Evolutionary conservation across 2,113 vertebrate species (phyloP).

Genomic region (Tonatia bakeri): DNA sequence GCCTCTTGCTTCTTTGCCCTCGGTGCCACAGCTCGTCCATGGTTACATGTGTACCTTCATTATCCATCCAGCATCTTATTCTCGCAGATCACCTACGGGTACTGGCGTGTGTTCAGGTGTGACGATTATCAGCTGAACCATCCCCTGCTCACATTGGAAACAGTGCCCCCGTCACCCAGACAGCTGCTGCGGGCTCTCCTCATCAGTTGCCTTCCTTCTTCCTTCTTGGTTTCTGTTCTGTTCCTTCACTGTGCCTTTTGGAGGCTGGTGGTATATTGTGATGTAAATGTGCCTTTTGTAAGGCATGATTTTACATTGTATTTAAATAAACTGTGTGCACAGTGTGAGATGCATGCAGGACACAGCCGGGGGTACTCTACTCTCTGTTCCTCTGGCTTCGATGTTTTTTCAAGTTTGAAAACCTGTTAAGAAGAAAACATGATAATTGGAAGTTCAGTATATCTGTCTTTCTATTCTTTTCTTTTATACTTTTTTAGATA

Average conservation of each 20-base stretch:
- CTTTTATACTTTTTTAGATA: slow-evolving; percentile 68
- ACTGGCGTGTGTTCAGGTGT: background rate
- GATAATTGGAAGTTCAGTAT: slow-evolving; percentile 81
- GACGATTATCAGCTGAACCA: background rate
- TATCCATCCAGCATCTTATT: background rate
- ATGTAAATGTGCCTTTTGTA: slow-evolving; percentile 77
- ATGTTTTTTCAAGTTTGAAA: slow-evolving; percentile 77
- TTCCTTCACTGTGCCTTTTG: slow-evolving; percentile 58
- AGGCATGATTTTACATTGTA: slow-evolving; percentile 74
- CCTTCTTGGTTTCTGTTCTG: slow-evolving; percentile 43
- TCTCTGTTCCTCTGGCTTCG: slow-evolving; percentile 75
- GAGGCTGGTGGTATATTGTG: slow-evolving; percentile 62
- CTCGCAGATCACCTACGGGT: background rate
- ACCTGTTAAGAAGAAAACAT: slow-evolving; percentile 78
- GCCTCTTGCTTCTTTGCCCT: background rate
- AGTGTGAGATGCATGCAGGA: slow-evolving; percentile 66
- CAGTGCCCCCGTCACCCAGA: background rate
- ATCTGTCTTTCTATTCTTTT: slow-evolving; percentile 73
- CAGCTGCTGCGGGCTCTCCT: background rate
- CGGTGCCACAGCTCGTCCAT: background rate
- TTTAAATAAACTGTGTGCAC: slow-evolving; percentile 76
- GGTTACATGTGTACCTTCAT: background rate
- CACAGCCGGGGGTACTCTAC: slow-evolving; percentile 69
- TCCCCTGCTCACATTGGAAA: slow-evolving; percentile 18
- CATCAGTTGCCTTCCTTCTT: slow-evolving; percentile 45